Base-by-base conservation (phyloP, 1,140 invertebrate species). In the Platyscapa corneri region DNA sequence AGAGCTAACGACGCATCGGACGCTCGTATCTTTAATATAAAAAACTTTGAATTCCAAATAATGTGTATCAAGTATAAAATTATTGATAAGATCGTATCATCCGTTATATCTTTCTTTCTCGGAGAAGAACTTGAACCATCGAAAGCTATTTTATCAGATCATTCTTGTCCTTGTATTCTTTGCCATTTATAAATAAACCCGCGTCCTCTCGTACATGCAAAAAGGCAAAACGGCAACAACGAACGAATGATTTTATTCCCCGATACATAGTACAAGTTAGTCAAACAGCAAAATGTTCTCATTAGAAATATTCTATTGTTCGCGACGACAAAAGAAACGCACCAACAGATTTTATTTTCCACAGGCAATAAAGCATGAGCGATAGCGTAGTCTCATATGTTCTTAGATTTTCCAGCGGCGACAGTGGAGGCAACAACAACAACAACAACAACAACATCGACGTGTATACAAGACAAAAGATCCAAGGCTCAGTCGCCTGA, bases 361-460 rank as follows among this genome's bases (percentile, higher is more conserved):
- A 30, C 78, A 23, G 37, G 39, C 37, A 67, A 80, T 65, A 80
- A 80, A 67, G 34, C 60, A 65, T 12, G 20, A 46, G 42, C 42
- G 42, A 46, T 46, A 46, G 42, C 42, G 5, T n/a, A n/a, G 18
- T 14, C 56, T 64, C 37, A 12, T 32, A 20, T 27, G 34, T 30
- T 79, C 32, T 23, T 42, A 70, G 42, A 49, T 23, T 70, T 39
- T 49, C 49, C 34, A 81, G 16, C 64, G 27, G 18, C 37, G n/a
- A 18, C 60, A 82, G n/a, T n/a, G n/a, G n/a, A n/a, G n/a, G 14
- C 80, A 14, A 14, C 80, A 20, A 16, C 65, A 82, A 56, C 46
- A 32, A 82, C 67, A n/a, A 18, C 60, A 82, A 27, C 80, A 14
- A 14, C 80, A 20, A 16, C 65, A 82, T 72, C 46, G 46, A 82